Percentiles rank a stretch among this genome's conserved stretches.
Conservation (phyloP, 2,113 vertebrate species). For the Mormyrus iriodes region DNA sequence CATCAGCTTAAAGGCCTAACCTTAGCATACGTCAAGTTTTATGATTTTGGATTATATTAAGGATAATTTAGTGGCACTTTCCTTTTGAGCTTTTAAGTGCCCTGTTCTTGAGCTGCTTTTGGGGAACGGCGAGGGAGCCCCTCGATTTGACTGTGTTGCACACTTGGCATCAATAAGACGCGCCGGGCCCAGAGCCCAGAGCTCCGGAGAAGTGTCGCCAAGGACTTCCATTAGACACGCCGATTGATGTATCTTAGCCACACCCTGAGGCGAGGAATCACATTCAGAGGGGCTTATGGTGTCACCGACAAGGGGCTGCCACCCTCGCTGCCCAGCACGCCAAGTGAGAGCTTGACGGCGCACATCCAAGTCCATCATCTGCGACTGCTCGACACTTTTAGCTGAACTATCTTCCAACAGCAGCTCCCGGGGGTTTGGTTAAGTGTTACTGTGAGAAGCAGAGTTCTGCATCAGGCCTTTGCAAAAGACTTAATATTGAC, state of each 20-base stretch:
- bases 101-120: neutral
- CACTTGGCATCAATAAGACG: neutral
- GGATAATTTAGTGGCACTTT: neutral
- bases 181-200: neutral
- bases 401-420: neutral
- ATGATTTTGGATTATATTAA: neutral
- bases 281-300: neutral
- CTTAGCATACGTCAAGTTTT: neutral
- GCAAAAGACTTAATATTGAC: neutral
- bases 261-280: neutral
- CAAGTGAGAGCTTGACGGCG: neutral
- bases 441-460: neutral
- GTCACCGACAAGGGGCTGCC: slow-evolving; percentile 2
- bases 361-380: neutral
- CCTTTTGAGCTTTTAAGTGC: neutral
- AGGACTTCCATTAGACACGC: slow-evolving; percentile 34
- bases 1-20: neutral
- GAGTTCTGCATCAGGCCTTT: neutral
- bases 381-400: neutral
- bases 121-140: neutral
- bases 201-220: neutral
- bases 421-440: neutral
- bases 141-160: neutral
- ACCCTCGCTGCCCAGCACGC: neutral
- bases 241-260: slow-evolving; percentile 28